Evolutionary conservation across 2,113 vertebrate species (phyloP).

Genomic region (Festucalex cinctus): DNA sequence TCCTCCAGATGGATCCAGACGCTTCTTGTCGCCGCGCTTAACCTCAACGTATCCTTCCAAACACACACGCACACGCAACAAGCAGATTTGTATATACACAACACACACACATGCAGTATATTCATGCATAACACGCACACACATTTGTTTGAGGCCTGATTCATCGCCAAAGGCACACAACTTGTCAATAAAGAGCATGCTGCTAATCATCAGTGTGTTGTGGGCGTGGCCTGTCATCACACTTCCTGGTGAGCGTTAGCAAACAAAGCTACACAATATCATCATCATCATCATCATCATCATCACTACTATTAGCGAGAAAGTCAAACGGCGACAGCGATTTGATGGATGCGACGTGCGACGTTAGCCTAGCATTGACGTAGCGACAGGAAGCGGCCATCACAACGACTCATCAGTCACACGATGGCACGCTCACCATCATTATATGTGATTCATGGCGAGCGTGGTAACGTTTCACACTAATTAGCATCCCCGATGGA

Average conservation of each 20-base stretch:
- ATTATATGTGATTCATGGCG: constrained; percentile 1
- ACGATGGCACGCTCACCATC: constrained; percentile 15
- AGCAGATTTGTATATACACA: too few species aligned
- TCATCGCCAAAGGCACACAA: neutral
- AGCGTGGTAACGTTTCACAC: neutral
- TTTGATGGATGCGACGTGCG: neutral
- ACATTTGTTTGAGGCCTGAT: neutral
- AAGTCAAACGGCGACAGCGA: neutral
- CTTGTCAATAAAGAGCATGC: neutral
- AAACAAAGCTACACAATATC: neutral
- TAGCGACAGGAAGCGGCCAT: constrained; percentile 14
- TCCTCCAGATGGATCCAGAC: constrained; percentile 91
- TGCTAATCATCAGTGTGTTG: neutral
- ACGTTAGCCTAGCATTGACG: neutral
- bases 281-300: too few species aligned
- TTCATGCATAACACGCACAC: too few species aligned
- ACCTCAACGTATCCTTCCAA: constrained; percentile 90
- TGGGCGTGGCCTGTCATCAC: neutral
- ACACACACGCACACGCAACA: constrained; percentile 26
- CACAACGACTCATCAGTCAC: constrained; percentile 21
- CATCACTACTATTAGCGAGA: neutral
- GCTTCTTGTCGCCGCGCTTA: constrained; percentile 81
- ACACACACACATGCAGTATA: too few species aligned
- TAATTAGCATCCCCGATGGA: neutral
- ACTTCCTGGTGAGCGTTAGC: neutral